phyloP scores from a whole-genome alignment of 1,140 invertebrate species.

The Samia ricini region DNA sequence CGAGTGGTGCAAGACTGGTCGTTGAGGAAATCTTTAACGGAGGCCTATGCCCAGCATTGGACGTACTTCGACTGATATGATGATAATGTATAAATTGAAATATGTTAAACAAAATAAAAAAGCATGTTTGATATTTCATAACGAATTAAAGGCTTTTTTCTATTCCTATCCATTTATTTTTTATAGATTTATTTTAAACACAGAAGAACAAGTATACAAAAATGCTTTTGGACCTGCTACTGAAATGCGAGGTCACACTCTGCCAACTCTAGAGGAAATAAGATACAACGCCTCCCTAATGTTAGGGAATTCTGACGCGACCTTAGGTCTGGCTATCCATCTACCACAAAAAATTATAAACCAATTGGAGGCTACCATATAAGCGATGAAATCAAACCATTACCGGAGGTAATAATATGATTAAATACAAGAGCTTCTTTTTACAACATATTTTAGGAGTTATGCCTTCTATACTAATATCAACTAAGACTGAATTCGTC shows the following conservation, averaged over 20 bases:
- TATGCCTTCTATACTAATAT: too few relatives aligned
- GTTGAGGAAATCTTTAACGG: too few relatives aligned
- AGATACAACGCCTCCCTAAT: conserved; percentile 26
- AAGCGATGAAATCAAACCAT: conserved; percentile 19
- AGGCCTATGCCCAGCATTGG: too few relatives aligned
- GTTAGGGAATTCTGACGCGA: conserved; percentile 29
- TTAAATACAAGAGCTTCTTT: too few relatives aligned
- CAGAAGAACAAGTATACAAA: conserved; percentile 7
- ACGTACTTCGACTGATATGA: too few relatives aligned
- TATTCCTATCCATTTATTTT: not conserved
- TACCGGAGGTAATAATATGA: conserved; percentile 21
- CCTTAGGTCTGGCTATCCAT: conserved; percentile 15
- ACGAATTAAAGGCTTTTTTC: too few relatives aligned
- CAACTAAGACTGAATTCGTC: too few relatives aligned
- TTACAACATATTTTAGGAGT: too few relatives aligned
- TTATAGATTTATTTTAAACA: conserved; percentile 3
- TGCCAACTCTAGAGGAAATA: conserved; percentile 20
- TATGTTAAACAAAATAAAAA: too few relatives aligned
- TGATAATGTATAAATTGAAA: too few relatives aligned
- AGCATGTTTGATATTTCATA: too few relatives aligned
- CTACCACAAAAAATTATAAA: conserved; percentile 26
- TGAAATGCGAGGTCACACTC: conserved; percentile 16
- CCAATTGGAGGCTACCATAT: conserved; percentile 32
- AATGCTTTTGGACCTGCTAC: conserved; percentile 17
- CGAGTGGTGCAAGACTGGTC: too few relatives aligned